Conservation (phyloP, 2,888 invertebrate genomes). For the Drosophila neotestacea region DNA sequence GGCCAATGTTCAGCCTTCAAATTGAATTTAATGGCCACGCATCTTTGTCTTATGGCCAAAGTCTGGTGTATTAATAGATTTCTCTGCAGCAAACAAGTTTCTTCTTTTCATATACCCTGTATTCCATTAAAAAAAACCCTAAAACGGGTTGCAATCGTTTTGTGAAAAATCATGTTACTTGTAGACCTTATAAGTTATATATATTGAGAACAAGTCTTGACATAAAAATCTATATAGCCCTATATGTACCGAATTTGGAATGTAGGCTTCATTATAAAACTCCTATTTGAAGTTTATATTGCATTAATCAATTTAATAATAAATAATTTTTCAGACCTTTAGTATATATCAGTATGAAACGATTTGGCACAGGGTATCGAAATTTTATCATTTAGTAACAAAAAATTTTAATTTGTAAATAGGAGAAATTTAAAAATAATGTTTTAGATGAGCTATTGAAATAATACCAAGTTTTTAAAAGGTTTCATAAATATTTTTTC, state of each 20-base stretch:
- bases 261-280: too few relatives aligned
- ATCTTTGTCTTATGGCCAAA: constrained; percentile 77
- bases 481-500: too few relatives aligned
- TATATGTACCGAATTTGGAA: too few relatives aligned
- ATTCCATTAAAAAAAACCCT: not conserved
- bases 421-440: too few relatives aligned
- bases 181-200: not conserved
- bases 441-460: too few relatives aligned
- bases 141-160: not conserved
- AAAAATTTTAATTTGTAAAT: not conserved
- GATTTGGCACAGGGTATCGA: not conserved
- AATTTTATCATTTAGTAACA: not conserved
- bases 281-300: too few relatives aligned
- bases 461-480: too few relatives aligned
- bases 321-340: too few relatives aligned
- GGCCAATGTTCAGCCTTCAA: constrained; percentile 79
- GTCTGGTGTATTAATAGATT: constrained; percentile 77
- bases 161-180: not conserved
- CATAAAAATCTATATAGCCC: too few relatives aligned
- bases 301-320: too few relatives aligned
- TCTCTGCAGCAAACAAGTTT: constrained; percentile 72
- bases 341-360: too few relatives aligned
- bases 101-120: constrained; percentile 10
- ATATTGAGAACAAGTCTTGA: too few relatives aligned
- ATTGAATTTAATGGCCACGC: constrained; percentile 80